These are phyloP conservation scores for Mystacides longicornis DNA, from an alignment of 2,888 invertebrate genomes.

Conservation along the genomic window DNA sequence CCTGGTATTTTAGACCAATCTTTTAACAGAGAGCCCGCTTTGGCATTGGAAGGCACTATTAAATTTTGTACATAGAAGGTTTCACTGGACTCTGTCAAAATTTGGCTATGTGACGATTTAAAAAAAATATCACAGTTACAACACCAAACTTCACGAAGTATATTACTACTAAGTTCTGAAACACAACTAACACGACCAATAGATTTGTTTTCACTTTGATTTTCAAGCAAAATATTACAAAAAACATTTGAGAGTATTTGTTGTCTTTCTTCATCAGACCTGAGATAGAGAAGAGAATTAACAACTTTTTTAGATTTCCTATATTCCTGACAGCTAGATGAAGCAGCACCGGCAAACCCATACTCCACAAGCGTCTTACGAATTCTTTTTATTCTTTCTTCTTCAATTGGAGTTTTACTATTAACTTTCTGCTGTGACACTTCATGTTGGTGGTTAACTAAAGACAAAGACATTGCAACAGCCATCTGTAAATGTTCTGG, in stretches of 20 bases:
- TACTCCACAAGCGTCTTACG: slow-evolving; percentile 52
- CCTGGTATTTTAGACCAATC: slow-evolving; percentile 58
- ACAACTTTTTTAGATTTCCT: slow-evolving; percentile 32
- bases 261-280: slow-evolving; percentile 33
- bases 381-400: slow-evolving; percentile 37
- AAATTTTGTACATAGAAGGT: slow-evolving; percentile 44
- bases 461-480: slow-evolving; percentile 57
- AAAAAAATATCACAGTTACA: slow-evolving; percentile 13
- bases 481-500: slow-evolving; percentile 60
- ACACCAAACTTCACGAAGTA: slow-evolving; percentile 20
- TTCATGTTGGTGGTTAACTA: slow-evolving; percentile 24
- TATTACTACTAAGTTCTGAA: neutral
- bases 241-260: slow-evolving; percentile 37
- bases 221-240: slow-evolving; percentile 36
- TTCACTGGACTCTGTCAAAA: slow-evolving; percentile 30
- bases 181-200: no score
- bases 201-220: slow-evolving; percentile 23
- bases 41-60: slow-evolving; percentile 37
- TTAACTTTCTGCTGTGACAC: slow-evolving; percentile 15
- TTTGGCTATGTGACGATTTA: slow-evolving; percentile 10
- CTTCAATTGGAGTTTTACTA: slow-evolving; percentile 25
- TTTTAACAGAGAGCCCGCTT: slow-evolving; percentile 48
- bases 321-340: slow-evolving; percentile 27
- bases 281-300: slow-evolving; percentile 32
- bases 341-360: slow-evolving; percentile 46